Conservation (phyloP, 2,113 vertebrate genomes). For the Corythaixoides concolor region DNA sequence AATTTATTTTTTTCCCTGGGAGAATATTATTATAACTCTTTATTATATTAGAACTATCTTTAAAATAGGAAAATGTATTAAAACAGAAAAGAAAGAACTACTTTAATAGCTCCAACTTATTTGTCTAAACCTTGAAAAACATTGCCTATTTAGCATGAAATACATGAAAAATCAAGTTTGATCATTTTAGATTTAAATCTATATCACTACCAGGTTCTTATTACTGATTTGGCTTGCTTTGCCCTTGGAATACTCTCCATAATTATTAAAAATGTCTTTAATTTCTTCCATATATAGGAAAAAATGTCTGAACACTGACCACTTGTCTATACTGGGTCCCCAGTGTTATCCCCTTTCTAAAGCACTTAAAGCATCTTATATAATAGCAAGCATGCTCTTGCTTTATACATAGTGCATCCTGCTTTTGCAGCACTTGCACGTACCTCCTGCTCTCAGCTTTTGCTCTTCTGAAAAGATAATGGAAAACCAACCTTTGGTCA, state of each 20-base stretch:
- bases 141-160: background rate
- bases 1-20: background rate
- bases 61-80: background rate
- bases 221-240: background rate
- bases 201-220: background rate
- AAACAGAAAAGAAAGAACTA: background rate
- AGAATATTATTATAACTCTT: conserved; percentile 14
- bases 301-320: background rate
- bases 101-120: conserved; percentile 7
- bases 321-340: background rate
- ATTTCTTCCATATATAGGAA: background rate
- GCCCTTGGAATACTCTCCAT: background rate
- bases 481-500: background rate
- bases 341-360: conserved; percentile 16
- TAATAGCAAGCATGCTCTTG: background rate
- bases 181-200: background rate
- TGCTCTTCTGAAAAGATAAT: background rate
- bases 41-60: conserved; percentile 35
- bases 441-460: background rate
- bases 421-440: background rate
- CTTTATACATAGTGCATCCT: background rate
- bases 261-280: background rate
- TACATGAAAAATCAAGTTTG: background rate
- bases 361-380: background rate
- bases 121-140: conserved; percentile 44